Conservation (phyloP, 1,140 invertebrate species). For the Apis dorsata region DNA sequence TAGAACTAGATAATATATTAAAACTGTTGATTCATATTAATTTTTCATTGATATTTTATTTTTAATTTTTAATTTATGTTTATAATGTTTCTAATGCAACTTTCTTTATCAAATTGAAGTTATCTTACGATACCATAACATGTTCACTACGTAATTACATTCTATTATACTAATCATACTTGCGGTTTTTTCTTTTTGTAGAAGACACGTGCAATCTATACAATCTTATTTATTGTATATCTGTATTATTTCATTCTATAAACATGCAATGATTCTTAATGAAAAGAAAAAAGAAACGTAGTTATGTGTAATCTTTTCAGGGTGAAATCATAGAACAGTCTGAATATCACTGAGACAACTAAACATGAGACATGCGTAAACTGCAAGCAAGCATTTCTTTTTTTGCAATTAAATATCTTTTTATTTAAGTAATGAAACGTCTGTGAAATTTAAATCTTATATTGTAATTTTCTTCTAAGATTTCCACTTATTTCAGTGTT, state of each 20-base stretch:
- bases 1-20: neutral
- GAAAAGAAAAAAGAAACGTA: neutral
- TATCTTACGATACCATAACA: too few species aligned
- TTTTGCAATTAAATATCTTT: conserved; percentile 1
- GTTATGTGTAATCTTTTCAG: neutral
- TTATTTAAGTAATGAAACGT: neutral
- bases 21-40: too few species aligned
- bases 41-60: neutral
- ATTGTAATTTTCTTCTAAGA: neutral
- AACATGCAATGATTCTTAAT: neutral
- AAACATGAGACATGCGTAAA: conserved; percentile 1
- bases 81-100: neutral
- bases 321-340: neutral
- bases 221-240: too few species aligned
- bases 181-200: neutral
- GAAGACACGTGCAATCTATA: neutral
- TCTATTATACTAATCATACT: neutral
- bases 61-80: neutral
- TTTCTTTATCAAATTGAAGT: neutral
- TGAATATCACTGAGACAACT: conserved; percentile 30
- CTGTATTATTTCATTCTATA: neutral
- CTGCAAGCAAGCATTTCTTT: neutral
- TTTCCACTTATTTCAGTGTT: neutral
- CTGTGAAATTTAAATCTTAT: neutral
- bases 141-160: neutral